Base-by-base conservation (phyloP, 2,113 vertebrate species). In the Rhea americana region DNA sequence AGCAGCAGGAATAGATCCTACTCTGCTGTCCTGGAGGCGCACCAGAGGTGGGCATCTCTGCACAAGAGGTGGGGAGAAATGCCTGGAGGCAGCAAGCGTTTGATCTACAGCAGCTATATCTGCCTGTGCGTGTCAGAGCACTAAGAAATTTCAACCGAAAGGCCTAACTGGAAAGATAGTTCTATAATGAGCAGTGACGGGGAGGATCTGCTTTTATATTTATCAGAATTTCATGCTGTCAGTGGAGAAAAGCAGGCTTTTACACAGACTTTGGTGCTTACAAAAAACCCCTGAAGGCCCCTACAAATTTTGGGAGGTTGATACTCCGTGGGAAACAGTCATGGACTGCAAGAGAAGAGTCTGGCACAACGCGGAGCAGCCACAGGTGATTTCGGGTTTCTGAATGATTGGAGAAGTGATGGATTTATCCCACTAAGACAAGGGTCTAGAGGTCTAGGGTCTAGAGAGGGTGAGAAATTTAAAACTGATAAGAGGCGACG, bases 381-480 rank as follows among this genome's bases (percentile, higher is more conserved):
- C 80, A 75, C 4, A 7, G 21, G 17, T 2, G 3, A 91, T 30
- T 37, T 76, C 67, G 21, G 32, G 62, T 24, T 86, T 65, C 70
- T 93, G 82, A 81, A 86, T 84, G 67, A 93, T 86, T 91, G 82
- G 94, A 51, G 76, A 82, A 62, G 53, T 63, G 16, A 82, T 47
- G 41, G 65, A 77, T 82, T 91, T 51, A 82, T 26, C 50, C 59
- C 58, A 63, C 50, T 55, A 85, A 43, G 24, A 85, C 85, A 73
- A 87, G 16, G 35, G 48, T 37, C 37, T 71, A 25, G 41, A 0
- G 0, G 89, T 53, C 41, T 35, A n/a, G n/a, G n/a, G n/a, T n/a
- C n/a, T n/a, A n/a, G n/a, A n/a, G n/a, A n/a, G n/a, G n/a, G 77
- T 0, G 0, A 92, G 74, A 93, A 89, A 87, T 77, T 75, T 51